Evolutionary conservation across 2,113 vertebrate species (phyloP).

Genomic region (Engystomops pustulosus): DNA sequence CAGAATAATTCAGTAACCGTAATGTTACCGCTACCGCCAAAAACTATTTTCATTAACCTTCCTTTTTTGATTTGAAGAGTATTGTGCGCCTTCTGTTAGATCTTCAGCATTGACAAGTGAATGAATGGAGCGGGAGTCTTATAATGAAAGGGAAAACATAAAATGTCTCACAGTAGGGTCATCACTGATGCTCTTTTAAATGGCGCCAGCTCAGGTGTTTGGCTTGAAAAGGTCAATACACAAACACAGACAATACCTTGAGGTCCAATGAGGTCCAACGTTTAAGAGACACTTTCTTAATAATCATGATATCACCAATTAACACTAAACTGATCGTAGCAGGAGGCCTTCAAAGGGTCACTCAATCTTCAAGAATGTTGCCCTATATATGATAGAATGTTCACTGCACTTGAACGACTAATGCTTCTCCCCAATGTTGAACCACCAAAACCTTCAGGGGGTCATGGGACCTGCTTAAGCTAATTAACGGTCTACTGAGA

Average conservation of each 20-base stretch:
- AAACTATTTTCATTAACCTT: conserved; percentile 27
- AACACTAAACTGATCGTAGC: not conserved
- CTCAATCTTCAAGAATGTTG: too few relatives aligned
- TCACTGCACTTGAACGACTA: too few relatives aligned
- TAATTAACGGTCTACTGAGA: too few relatives aligned
- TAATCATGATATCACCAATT: not conserved
- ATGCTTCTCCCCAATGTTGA: too few relatives aligned
- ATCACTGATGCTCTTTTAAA: conserved; percentile 38
- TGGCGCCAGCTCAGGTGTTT: not conserved
- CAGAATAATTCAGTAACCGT: conserved; percentile 26
- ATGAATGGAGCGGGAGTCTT: not conserved
- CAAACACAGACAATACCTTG: not conserved
- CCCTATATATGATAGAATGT: too few relatives aligned
- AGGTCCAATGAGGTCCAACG: not conserved
- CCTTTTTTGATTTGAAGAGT: not conserved
- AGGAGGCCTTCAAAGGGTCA: not conserved
- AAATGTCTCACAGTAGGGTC: conserved; percentile 45
- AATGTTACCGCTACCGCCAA: not conserved
- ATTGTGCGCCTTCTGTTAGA: not conserved
- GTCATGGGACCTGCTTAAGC: too few relatives aligned
- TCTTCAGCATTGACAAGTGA: not conserved
- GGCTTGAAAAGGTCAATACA: conserved; percentile 22
- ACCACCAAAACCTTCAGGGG: too few relatives aligned
- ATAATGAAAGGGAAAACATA: conserved; percentile 32
- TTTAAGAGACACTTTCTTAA: not conserved